Base-by-base conservation (phyloP, 2,888 invertebrate genomes). In the Agrilus biguttatus region DNA sequence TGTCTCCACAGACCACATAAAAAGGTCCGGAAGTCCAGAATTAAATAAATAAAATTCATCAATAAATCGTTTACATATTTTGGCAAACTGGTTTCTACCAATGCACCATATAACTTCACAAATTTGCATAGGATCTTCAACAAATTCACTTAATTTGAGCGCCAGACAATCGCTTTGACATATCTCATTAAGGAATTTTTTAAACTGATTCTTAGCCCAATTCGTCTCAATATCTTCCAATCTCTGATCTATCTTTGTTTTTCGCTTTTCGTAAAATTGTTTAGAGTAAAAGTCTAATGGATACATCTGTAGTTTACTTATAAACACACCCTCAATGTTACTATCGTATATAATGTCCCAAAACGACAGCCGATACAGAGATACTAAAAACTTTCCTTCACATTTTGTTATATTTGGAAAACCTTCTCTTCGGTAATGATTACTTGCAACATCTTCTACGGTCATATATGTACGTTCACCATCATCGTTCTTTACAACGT, bases 11-110 rank as follows among this genome's bases (percentile, higher is more conserved):
- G 84, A 77, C 87, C 88, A 91, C 12, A 90, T 62, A 8, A 83
- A 75, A 32, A 91, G 74, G 67, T 91, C 90, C 0, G 91, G 90
- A 65, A 90, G 82, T 33, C 90, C 90, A 52, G 79, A 74, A 45
- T 71, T 70, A 49, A 77, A 72, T 51, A 74, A 67, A n/a, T 72
- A 66, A 56, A 74, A 78, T 63, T 78, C 66, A 2, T 56, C 56
- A 0, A 77, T 73, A 37, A 84, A 65, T 28, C 78, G 71, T 41
- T 72, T 65, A 49, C 79, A 79, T 40, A 85, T 69, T 14, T 71
- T 70, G 8, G 69, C 58, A 33, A 78, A 57, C 1, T 70, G 62
- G n/a, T 56, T 49, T 19, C 69, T 56, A 10, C 76, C 74, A 42
- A 83, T 62, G 47, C 80, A 78, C 1, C 49, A 39, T 12, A 73